Evolutionary conservation across 1,140 invertebrate species (phyloP), one percentile per base, ranked within the genome.

Genomic region (Bactericera cockerelli): DNA sequence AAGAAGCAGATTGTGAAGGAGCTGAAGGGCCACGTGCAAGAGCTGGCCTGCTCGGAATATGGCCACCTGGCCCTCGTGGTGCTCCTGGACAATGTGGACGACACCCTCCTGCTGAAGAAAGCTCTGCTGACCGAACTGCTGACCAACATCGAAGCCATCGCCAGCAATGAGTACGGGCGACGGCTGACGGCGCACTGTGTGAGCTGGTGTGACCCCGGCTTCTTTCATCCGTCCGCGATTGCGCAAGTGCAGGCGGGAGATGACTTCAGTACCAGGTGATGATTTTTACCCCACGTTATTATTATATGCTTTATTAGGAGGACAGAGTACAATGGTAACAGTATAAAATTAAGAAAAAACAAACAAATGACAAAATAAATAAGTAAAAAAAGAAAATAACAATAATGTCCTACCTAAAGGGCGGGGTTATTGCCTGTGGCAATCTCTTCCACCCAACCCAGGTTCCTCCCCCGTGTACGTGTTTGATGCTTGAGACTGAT

Each of bases 21-120:
- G 42, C 77, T 98, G 2, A 94, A 95, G 71, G 84, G 85, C 53
- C 82, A 93, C 71, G 76, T 92, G 1, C 73, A 82, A 11, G 82
- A 87, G 61, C 78, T 94, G 10, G 81, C 83, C 21, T 81, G 78
- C 31, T 91, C 94, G 63, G 89, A 96, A 70, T 81, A 90, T 67
- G 91, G 90, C 0, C 84, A 93, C 69, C 71, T 88, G 19, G 79
- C 90, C 8, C 70, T 97, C 26, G 73, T 95, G 58, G 81, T 87
- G 1, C 75, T 96, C 53, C 82, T 96, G 63, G 92, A 96, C 69
- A 77, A 79, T n/a, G 82, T 93, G 1, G 94, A 98, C 72, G 93
- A 98, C 66, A 97, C 93, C 1, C 83, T 90, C 53, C 72, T 96
- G 0, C 75, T 95, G 21, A 86, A 86, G 63, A 95, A 96, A 72